Conservation (phyloP, 2,888 invertebrate species). For the Drosophila maculinotata region DNA sequence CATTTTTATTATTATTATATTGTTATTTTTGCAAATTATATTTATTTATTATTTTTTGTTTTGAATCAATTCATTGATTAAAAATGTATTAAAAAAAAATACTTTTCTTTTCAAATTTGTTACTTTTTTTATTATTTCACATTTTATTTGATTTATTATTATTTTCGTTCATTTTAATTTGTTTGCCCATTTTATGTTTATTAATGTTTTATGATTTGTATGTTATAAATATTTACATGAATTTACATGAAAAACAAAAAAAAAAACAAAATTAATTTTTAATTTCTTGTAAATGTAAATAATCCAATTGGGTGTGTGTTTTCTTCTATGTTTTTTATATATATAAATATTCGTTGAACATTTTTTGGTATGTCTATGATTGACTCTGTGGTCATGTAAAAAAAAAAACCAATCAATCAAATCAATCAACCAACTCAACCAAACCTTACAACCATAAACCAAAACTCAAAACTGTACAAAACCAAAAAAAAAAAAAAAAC, state of each 20-base stretch:
- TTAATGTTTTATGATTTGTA: conserved; percentile 67
- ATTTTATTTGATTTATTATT: conserved; percentile 33
- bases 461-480: conserved; percentile 80
- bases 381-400: conserved; percentile 85
- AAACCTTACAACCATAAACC: conserved; percentile 80
- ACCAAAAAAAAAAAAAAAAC: conserved; percentile 71
- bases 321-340: conserved; percentile 85
- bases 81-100: too few relatives aligned
- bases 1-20: conserved; percentile 25
- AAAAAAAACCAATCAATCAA: conserved; percentile 71
- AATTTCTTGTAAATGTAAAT: conserved; percentile 85
- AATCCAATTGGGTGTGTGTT: conserved; percentile 86
- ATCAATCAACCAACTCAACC: conserved; percentile 71
- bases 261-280: conserved; percentile 73
- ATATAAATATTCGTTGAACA: conserved; percentile 85
- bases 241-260: conserved; percentile 58
- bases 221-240: conserved; percentile 73
- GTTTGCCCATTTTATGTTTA: conserved; percentile 50
- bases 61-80: not conserved
- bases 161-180: conserved; percentile 33
- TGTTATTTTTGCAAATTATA: conserved; percentile 5
- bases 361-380: conserved; percentile 85
- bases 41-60: conserved; percentile 1
- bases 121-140: conserved; percentile 24
- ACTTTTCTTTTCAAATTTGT: conserved; percentile 5